These are phyloP conservation scores for Platyura marginata DNA, from an alignment of 1,140 invertebrate species.

Conservation along the genomic window DNA sequence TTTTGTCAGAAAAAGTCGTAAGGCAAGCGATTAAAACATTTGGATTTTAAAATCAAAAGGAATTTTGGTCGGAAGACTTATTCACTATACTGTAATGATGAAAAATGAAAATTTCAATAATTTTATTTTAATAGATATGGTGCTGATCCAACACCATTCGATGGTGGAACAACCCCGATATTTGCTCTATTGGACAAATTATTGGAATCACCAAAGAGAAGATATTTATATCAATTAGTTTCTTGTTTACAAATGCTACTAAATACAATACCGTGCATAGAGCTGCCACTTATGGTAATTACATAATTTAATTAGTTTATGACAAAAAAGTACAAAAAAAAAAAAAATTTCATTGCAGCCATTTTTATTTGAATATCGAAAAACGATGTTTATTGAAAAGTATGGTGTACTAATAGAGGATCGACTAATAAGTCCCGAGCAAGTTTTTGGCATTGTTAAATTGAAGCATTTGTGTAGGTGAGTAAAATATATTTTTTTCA, in stretches of 20 bases:
- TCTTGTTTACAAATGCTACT: slow-evolving; percentile 44
- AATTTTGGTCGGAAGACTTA: too few relatives aligned
- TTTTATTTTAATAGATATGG: slow-evolving; percentile 15
- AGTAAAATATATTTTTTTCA: too few relatives aligned
- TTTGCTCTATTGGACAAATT: slow-evolving; percentile 36
- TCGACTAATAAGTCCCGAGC: slow-evolving; percentile 30
- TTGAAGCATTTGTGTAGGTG: slow-evolving; percentile 37
- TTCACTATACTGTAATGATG: not conserved
- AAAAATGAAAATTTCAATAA: not conserved
- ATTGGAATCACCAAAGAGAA: slow-evolving; percentile 32
- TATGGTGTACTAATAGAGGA: slow-evolving; percentile 40
- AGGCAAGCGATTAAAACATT: too few relatives aligned
- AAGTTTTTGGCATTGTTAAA: slow-evolving; percentile 22
- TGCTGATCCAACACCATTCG: slow-evolving; percentile 17
- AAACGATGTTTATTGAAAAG: slow-evolving; percentile 35
- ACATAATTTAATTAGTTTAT: not conserved
- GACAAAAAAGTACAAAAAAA: too few relatives aligned
- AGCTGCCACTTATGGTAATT: slow-evolving; percentile 22
- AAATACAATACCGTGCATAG: slow-evolving; percentile 32
- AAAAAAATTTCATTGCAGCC: too few relatives aligned
- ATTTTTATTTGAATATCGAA: slow-evolving; percentile 22
- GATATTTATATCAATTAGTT: slow-evolving; percentile 44
- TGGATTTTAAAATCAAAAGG: too few relatives aligned
- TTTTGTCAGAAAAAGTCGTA: too few relatives aligned
- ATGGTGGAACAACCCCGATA: slow-evolving; percentile 19